These are phyloP conservation scores for Chrysina gloriosa DNA, from an alignment of 2,888 invertebrate genomes.

Conservation along the genomic window DNA sequence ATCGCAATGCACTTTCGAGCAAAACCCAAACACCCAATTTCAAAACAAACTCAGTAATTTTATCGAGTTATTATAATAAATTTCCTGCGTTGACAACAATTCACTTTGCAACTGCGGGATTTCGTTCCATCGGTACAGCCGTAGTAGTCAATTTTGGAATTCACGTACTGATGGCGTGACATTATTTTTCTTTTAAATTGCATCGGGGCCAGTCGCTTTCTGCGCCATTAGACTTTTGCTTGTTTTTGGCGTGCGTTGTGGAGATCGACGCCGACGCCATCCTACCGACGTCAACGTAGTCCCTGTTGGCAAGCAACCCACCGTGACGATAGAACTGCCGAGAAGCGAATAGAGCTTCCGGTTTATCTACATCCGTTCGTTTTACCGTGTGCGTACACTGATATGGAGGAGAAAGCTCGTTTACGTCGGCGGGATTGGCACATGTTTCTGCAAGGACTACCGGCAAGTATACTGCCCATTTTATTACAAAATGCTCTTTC, in stretches of 20 bases:
- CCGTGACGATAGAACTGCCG: constrained; percentile 54
- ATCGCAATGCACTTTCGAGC: neutral
- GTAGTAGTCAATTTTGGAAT: constrained; percentile 10
- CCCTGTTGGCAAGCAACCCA: constrained; percentile 54
- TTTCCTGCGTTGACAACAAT: constrained; percentile 21
- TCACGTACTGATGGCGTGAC: constrained; percentile 13
- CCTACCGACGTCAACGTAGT: constrained; percentile 54
- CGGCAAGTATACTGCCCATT: constrained; percentile 25
- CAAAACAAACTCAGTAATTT: constrained; percentile 19
- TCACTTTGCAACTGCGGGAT: constrained; percentile 27
- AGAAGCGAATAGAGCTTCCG: constrained; percentile 55
- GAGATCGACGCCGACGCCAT: constrained; percentile 50
- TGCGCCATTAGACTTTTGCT: constrained; percentile 57
- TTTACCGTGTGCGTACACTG: constrained; percentile 4
- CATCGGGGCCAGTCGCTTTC: constrained; percentile 51
- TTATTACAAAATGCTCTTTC: constrained; percentile 38
- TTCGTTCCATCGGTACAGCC: constrained; percentile 1
- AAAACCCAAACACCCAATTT: constrained; percentile 30
- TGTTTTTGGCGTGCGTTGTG: constrained; percentile 54
- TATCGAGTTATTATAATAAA: constrained; percentile 20
- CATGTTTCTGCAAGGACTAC: neutral
- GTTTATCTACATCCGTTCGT: constrained; percentile 48
- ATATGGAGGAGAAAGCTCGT: neutral
- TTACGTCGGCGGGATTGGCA: neutral
- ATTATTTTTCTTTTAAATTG: constrained; percentile 45